Conservation (phyloP, 2,888 invertebrate genomes). For the Lymantria monacha region DNA sequence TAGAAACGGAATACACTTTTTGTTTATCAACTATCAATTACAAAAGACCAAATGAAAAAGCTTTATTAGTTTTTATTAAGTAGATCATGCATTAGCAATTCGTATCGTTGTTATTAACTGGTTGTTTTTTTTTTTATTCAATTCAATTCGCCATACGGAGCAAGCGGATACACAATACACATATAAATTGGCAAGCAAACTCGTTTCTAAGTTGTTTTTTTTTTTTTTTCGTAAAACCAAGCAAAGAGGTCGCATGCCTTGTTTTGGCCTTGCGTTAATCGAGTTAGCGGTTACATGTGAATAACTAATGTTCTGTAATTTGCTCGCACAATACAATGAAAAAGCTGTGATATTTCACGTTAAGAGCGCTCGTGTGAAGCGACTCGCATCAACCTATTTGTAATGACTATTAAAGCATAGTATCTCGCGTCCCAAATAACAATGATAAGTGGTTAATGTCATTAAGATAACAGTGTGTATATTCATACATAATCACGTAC, state of each 20-base stretch:
- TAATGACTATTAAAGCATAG: slow-evolving; percentile 12
- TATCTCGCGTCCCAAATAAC: slow-evolving; percentile 40
- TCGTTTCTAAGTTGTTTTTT: slow-evolving; percentile 51
- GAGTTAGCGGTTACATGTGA: slow-evolving; percentile 69
- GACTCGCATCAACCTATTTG: slow-evolving; percentile 36
- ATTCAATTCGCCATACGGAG: slow-evolving; percentile 43
- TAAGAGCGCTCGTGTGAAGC: slow-evolving; percentile 37
- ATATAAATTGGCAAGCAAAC: slow-evolving; percentile 50
- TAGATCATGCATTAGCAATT: slow-evolving; percentile 45
- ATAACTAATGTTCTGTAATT: slow-evolving; percentile 64
- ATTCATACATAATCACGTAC: slow-evolving; percentile 36
- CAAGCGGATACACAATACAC: slow-evolving; percentile 43
- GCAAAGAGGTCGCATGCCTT: slow-evolving; percentile 75
- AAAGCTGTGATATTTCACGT: slow-evolving; percentile 45
- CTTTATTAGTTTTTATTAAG: slow-evolving; percentile 44
- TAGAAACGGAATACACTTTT: slow-evolving; percentile 12
- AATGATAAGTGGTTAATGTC: slow-evolving; percentile 38
- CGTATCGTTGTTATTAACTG: slow-evolving; percentile 28
- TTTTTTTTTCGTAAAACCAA: slow-evolving; percentile 52
- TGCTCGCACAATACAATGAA: slow-evolving; percentile 50
- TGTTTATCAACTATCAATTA: slow-evolving; percentile 17
- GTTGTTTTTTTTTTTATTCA: slow-evolving; percentile 23
- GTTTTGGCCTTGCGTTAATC: slow-evolving; percentile 75
- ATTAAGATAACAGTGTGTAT: slow-evolving; percentile 28
- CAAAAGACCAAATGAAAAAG: slow-evolving; percentile 39